Evolutionary conservation across 1,140 invertebrate genomes (phyloP), one percentile per base, ranked within the genome.

Genomic region (Zaprionus nigranus): DNA sequence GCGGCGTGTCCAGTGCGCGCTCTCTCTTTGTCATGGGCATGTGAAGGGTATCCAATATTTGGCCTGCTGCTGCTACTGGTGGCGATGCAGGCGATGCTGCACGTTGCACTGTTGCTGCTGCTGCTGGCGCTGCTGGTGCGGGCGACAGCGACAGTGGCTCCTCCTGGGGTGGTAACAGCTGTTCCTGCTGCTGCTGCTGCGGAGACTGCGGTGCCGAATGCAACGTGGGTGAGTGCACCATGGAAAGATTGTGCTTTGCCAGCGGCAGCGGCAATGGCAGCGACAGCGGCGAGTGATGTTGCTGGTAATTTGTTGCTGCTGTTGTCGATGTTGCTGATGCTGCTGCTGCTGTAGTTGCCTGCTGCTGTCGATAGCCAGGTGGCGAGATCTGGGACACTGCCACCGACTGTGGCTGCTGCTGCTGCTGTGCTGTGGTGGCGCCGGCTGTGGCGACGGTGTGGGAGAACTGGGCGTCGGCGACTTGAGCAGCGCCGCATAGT

Each of bases 401-500:
- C 68, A 71, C 74, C 24, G 57, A 26, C 22, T 93, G 53, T 63
- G 59, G 24, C 93, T 56, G 73, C 34, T 64, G 56, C 4, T 67
- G 65, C 69, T 92, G 92, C 58, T 93, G 85, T 92, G 92, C 58
- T 93, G 85, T 86, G 92, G 92, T n/a, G 15, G 40, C 5, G 40
- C n/a, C 40, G 40, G 51, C 92, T 93, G 69, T 84, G 92, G 56
- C 69, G 92, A 74, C 73, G 92, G 83, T 91, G 93, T 62, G 69
- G 80, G 82, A 58, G 84, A 90, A 60, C 75, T 77, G 49, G 83
- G 80, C 86, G 93, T 78, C 92, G 92, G 79, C 91, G 94, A 92
- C 53, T 95, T 95, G 82, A 97, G 97, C 60, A 97, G 94, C 40
- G 95, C 95, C 78, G 96, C 95, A 93, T 99, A 99, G 85, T 97